Conservation (phyloP, 2,888 invertebrate genomes). For the Mallateleia sp. region DNA sequence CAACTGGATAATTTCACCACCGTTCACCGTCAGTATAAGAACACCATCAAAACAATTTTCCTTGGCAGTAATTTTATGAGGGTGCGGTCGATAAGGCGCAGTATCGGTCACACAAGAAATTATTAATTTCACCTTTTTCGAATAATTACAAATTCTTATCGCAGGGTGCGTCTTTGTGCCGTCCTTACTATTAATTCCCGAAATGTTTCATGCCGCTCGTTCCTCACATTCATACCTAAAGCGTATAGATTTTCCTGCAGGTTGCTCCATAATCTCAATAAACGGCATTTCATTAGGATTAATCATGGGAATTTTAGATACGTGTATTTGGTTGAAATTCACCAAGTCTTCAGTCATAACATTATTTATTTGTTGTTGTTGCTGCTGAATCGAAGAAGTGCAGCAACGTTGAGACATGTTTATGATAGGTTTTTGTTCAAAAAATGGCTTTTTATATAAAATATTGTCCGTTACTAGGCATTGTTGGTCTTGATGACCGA, state of each 20-base stretch:
- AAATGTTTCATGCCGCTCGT: slow-evolving; percentile 98
- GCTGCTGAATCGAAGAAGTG: too few relatives aligned
- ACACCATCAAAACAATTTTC: slow-evolving; percentile 98
- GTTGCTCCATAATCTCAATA: slow-evolving; percentile 97
- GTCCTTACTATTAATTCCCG: slow-evolving; percentile 97
- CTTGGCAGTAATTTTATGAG: slow-evolving; percentile 98
- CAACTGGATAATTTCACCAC: slow-evolving; percentile 95
- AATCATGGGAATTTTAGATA: too few relatives aligned
- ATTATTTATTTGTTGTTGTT: too few relatives aligned
- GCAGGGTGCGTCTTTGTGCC: slow-evolving; percentile 98
- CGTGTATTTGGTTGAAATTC: too few relatives aligned
- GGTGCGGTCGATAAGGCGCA: slow-evolving; percentile 95
- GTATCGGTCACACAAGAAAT: slow-evolving; percentile 99
- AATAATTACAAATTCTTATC: slow-evolving; percentile 95
- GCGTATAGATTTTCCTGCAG: slow-evolving; percentile 96
- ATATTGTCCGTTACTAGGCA: too few relatives aligned
- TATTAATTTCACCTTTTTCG: slow-evolving; percentile 96
- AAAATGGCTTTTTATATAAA: too few relatives aligned
- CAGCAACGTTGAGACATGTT: too few relatives aligned
- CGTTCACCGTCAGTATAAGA: slow-evolving; percentile 94
- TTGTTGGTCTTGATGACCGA: too few relatives aligned
- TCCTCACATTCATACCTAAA: slow-evolving; percentile 99
- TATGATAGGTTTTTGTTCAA: too few relatives aligned
- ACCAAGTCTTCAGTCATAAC: too few relatives aligned
- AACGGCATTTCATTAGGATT: too few relatives aligned